Conservation (phyloP, 2,888 invertebrate genomes). For the Liodrosophila aerea region DNA sequence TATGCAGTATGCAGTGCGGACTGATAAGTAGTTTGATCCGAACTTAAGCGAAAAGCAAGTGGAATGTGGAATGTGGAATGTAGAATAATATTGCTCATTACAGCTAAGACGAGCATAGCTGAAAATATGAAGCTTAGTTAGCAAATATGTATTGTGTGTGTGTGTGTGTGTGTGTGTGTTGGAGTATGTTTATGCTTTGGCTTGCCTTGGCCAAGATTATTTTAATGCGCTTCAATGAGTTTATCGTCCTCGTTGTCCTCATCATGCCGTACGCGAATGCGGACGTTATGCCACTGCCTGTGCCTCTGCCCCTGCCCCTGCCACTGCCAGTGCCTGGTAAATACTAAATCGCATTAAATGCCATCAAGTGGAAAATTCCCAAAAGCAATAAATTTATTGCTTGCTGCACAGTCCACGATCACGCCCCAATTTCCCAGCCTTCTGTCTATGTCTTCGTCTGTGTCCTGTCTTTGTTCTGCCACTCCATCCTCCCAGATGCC, state of each 20-base stretch:
- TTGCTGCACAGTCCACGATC: conserved; percentile 56
- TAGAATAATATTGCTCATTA: conserved; percentile 25
- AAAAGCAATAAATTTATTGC: conserved; percentile 75
- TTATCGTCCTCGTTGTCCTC: conserved; percentile 66
- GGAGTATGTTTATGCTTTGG: conserved; percentile 12
- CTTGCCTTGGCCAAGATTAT: conserved; percentile 62
- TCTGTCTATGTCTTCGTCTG: not conserved
- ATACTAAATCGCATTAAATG: conserved; percentile 77
- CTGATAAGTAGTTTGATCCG: conserved; percentile 26
- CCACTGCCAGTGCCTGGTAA: conserved; percentile 47
- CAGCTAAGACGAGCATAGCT: conserved; percentile 4
- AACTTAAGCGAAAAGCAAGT: conserved; percentile 11
- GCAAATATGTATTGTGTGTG: conserved; percentile 21
- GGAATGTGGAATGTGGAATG: conserved; percentile 14
- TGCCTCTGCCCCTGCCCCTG: conserved; percentile 6
- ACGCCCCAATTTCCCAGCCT: conserved; percentile 28
- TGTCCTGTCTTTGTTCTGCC: conserved; percentile 7
- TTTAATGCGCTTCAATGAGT: conserved; percentile 67
- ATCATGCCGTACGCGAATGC: conserved; percentile 18
- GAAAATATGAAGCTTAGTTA: conserved; percentile 42
- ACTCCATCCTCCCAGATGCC: conserved; percentile 1
- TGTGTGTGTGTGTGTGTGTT: conserved; percentile 1
- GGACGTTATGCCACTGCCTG: conserved; percentile 5
- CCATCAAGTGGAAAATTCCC: conserved; percentile 77
- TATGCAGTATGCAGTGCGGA: conserved; percentile 2